Percentiles rank a stretch among this genome's conserved stretches.
phyloP scores from a whole-genome alignment of 2,113 vertebrate species.

The Nesoenas mayeri region DNA sequence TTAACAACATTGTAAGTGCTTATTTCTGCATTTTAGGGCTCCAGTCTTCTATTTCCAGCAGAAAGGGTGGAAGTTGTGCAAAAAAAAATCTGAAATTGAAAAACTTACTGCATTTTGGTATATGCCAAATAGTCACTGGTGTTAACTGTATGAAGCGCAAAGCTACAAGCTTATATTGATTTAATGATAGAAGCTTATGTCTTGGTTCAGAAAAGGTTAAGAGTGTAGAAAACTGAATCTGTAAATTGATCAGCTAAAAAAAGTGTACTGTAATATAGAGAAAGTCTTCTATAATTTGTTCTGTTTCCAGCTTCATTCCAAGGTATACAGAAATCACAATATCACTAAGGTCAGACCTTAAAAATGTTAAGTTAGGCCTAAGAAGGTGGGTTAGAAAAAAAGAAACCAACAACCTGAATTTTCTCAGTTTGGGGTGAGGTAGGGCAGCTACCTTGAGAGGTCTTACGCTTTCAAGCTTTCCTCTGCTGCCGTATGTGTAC shows the following conservation, averaged over 20 bases:
- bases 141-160: background rate
- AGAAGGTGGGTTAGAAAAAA: background rate
- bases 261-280: background rate
- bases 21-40: background rate
- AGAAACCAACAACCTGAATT: background rate
- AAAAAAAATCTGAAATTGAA: background rate
- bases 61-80: background rate
- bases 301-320: background rate
- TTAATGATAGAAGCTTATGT: background rate
- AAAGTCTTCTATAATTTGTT: background rate
- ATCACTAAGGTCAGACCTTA: background rate
- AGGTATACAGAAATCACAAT: background rate
- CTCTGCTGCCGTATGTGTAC: background rate
- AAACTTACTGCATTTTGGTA: background rate
- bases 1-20: background rate
- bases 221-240: background rate
- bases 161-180: background rate
- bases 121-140: background rate
- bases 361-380: background rate
- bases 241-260: background rate
- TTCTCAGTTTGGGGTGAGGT: accelerated
- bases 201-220: background rate
- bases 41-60: background rate
- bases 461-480: background rate
- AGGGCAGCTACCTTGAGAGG: background rate